Percentiles rank a stretch among this genome's conserved stretches.
These are phyloP conservation scores for Drosophila truncata DNA, from an alignment of 1,140 invertebrate genomes.

Conservation along the genomic window DNA sequence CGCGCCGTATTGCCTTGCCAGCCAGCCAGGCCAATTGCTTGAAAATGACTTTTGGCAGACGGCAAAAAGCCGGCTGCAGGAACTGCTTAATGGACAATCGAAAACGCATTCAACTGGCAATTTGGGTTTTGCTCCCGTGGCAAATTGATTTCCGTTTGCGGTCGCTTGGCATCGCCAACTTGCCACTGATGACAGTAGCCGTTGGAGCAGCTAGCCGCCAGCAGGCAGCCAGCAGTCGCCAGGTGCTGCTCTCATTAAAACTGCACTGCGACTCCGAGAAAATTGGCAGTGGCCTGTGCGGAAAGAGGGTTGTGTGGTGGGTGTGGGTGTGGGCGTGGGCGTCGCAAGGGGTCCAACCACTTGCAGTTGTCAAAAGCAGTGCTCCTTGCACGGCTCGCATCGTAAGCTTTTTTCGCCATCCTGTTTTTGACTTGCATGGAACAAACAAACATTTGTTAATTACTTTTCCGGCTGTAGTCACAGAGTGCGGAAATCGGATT, in stretches of 20 bases:
- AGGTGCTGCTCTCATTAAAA: slow-evolving; percentile 76
- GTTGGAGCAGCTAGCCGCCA: neutral
- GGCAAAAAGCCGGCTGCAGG: slow-evolving; percentile 48
- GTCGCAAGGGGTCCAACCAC: slow-evolving; percentile 4
- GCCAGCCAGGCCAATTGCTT: slow-evolving; percentile 75
- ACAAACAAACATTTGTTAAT: slow-evolving; percentile 70
- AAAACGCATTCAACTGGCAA: slow-evolving; percentile 82
- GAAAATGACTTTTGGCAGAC: slow-evolving; percentile 80
- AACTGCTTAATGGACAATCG: slow-evolving; percentile 80
- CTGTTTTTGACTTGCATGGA: slow-evolving; percentile 45
- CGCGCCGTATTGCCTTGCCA: slow-evolving; percentile 41
- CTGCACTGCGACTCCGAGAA: slow-evolving; percentile 45
- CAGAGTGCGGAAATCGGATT: slow-evolving; percentile 36
- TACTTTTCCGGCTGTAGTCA: slow-evolving; percentile 57
- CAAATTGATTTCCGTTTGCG: slow-evolving; percentile 80
- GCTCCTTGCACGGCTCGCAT: slow-evolving; percentile 9
- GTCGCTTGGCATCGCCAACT: slow-evolving; percentile 58
- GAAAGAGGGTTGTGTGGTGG: neutral
- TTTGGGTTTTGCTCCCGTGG: slow-evolving; percentile 63
- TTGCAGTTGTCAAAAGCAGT: slow-evolving; percentile 65
- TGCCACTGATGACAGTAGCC: slow-evolving; percentile 36
- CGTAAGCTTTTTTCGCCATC: slow-evolving; percentile 34
- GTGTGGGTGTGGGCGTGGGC: neutral
- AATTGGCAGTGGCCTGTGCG: slow-evolving; percentile 23
- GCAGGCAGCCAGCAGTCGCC: slow-evolving; percentile 18